Evolutionary conservation across 2,113 vertebrate species (phyloP), one percentile per base, ranked within the genome.

Genomic region (Mixornis gularis): DNA sequence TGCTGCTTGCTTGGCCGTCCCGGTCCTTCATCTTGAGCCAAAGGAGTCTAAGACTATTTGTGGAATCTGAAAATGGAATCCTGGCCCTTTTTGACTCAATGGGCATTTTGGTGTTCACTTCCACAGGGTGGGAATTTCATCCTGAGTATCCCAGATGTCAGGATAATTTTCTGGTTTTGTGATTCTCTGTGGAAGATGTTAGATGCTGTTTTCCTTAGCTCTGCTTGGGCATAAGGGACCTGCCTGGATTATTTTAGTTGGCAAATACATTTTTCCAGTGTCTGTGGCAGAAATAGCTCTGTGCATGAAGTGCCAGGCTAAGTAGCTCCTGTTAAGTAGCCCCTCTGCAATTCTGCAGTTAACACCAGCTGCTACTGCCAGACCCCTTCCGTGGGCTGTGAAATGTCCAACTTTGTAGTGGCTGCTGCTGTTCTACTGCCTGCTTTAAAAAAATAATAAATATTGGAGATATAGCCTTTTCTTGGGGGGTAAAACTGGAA

Each of bases 271-370:
- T 92, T 94, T 95, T 95, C 92, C 89, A 92, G 66, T 0, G 0
- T 91, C 86, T 93, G 84, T 82, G 73, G 83, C 89, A 92, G 91
- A 93, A 95, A 94, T 85, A 95, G 73, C 73, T 90, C 58, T 30
- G 46, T 89, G 94, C 86, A 36, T 60, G 55, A 73, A 85, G 91
- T 95, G 94, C 92, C 95, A 95, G 94, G 80, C 84, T 93, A 92
- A 95, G 95, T 92, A 95, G 95, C 84, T 95, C 79, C 90, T 94
- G 92, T 95, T 94, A 94, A 95, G 94, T 95, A 95, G 89, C 86
- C 86, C 92, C 91, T 95, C 63, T 93, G 86, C 92, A 90, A 2
- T 70, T 56, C 83, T 76, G 95, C 79, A 90, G 79, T 96, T 96
- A 95, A 95, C 95, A 94, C 92, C 43, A n/a, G 55, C 59, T 79